Base-by-base conservation (phyloP, 2,888 invertebrate species). In the Dilophus febrilis region DNA sequence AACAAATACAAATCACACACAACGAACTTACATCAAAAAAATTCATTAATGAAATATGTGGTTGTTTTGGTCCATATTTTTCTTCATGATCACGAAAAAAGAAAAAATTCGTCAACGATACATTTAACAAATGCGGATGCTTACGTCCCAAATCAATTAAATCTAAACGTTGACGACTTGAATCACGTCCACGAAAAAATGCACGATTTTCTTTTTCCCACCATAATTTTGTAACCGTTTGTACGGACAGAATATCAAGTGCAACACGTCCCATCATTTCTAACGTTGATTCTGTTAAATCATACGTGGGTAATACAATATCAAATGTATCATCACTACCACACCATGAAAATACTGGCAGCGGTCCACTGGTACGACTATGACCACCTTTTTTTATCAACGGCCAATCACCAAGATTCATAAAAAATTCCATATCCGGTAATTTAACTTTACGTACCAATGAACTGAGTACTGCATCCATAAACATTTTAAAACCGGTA, bases 351-450 rank as follows among this genome's bases (percentile, higher is more conserved):
- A 95, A 84, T 44, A 97, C 74, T 2, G 95, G 92, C 45, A 77
- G 70, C 11, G 70, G 67, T 12, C 68, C 58, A 1, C 69, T 66
- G 8, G 59, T 59, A 31, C 56, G 59, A 31, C 56, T 54, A 16
- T 61, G 54, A 1, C 56, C 56, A 4, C 59, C 55, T 46, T 66
- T 70, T 42, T 67, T 66, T 2, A 77, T 73, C 18, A 95, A 63
- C 1, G 95, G 95, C 94, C 94, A 95, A 61, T 97, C 95, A 13
- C 95, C 95, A 12, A 95, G 68, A 64, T 95, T 97, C 35, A 85
- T 71, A 48, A 92, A 80, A 52, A 95, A 74, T 59, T 95, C 92
- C 50, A 85, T 64, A 61, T 95, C 83, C 4, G 92, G 91, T 40
- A 95, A 58, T 17, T 64, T 51, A 17, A 81, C 77, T 69, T 90